These are phyloP conservation scores for Parnassius smintheus DNA, from an alignment of 2,888 invertebrate species.

Conservation along the genomic window DNA sequence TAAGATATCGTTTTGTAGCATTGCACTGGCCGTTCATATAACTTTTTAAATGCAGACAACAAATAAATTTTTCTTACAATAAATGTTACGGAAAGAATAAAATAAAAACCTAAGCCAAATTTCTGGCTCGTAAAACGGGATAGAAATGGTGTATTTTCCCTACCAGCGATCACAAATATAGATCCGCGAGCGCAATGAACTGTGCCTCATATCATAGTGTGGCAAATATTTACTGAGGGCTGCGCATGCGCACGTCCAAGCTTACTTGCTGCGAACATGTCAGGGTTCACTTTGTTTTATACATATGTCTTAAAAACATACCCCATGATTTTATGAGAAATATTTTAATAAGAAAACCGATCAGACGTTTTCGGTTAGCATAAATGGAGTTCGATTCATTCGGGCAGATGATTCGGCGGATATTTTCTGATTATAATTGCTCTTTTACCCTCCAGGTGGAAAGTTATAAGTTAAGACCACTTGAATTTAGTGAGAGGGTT, in stretches of 20 bases:
- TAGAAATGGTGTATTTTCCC: constrained; percentile 51
- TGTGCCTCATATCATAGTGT: constrained; percentile 50
- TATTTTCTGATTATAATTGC: too few species aligned
- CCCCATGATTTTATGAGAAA: constrained; percentile 15
- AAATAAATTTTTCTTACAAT: too few species aligned
- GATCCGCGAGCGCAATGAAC: constrained; percentile 66
- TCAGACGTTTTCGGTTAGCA: too few species aligned
- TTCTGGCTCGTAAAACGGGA: constrained; percentile 34
- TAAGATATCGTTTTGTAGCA: too few species aligned
- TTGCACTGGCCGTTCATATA: too few species aligned
- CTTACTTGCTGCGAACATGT: constrained; percentile 47
- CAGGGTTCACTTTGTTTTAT: constrained; percentile 34
- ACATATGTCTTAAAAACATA: constrained; percentile 6
- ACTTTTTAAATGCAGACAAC: too few species aligned
- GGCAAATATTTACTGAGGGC: constrained; percentile 68
- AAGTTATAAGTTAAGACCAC: too few species aligned
- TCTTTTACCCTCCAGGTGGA: too few species aligned
- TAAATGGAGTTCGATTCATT: too few species aligned
- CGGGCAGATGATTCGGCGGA: too few species aligned
- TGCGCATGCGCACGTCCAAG: constrained; percentile 44
- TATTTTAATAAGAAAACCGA: neutral
- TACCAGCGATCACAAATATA: constrained; percentile 62
- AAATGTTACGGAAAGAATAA: neutral
- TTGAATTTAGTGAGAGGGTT: too few species aligned
- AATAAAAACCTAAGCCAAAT: constrained; percentile 1